phyloP scores from a whole-genome alignment of 37 sponge, comb jelly and placozoan species.

The Aplysina aerophoba region DNA sequence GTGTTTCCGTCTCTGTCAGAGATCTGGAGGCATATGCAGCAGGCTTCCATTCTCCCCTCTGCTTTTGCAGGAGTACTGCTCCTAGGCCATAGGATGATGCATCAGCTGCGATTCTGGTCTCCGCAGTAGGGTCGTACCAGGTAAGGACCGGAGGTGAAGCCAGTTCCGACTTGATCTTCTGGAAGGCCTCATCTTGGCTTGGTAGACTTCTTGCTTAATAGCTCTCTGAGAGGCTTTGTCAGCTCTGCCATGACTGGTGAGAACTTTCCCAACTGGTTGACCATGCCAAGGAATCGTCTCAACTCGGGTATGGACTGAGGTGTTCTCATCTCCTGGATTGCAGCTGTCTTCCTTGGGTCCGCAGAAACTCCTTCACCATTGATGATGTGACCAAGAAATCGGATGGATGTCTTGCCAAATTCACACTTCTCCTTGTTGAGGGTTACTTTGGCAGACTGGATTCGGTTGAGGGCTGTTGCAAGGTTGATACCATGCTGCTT shows the following conservation, averaged over 20 bases:
- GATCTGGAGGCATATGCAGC: conserved; percentile 46
- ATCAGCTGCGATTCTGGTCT: conserved; percentile 36
- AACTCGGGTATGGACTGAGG: conserved; percentile 18
- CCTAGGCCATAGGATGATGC: conserved; percentile 53
- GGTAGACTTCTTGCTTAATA: conserved; percentile 12
- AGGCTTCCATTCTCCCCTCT: conserved; percentile 32
- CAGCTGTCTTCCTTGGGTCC: conserved; percentile 30
- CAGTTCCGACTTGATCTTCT: conserved; percentile 36
- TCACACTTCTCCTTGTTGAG: conserved; percentile 43
- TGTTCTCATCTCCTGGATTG: conserved; percentile 18
- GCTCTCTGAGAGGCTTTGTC: conserved; percentile 43
- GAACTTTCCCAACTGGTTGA: conserved; percentile 43
- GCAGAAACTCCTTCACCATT: too few relatives aligned
- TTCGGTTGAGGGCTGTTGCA: neutral
- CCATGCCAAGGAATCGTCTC: conserved; percentile 45
- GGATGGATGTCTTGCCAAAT: conserved; percentile 23
- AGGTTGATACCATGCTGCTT: conserved; percentile 30
- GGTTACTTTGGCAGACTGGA: conserved; percentile 21
- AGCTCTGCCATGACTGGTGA: conserved; percentile 17
- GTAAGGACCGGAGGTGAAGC: conserved; percentile 35
- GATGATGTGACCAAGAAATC: conserved; percentile 42
- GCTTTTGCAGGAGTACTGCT: conserved; percentile 48
- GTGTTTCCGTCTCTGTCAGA: conserved; percentile 14
- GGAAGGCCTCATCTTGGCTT: conserved; percentile 39
- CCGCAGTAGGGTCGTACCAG: conserved; percentile 33